Conservation (phyloP, 2,797 vertebrate species). For the Poecilia wingei region DNA sequence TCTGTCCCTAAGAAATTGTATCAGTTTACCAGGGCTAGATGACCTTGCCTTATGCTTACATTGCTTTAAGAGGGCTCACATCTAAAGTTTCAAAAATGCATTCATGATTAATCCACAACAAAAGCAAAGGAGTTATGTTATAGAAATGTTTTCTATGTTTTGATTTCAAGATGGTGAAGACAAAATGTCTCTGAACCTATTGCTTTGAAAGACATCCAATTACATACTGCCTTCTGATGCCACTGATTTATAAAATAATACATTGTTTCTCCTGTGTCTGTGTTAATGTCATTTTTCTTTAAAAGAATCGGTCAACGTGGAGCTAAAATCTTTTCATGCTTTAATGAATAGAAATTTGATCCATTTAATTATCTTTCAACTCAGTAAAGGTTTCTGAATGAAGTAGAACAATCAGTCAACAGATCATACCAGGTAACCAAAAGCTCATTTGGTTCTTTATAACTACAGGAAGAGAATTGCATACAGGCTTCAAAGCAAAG, state of each 20-base stretch:
- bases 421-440: neutral
- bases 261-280: slow-evolving; percentile 17
- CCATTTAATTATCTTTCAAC: slow-evolving; percentile 31
- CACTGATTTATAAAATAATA: slow-evolving; percentile 56
- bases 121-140: neutral
- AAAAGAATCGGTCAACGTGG: slow-evolving; percentile 36
- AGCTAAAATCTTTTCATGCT: slow-evolving; percentile 7
- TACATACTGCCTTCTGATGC: slow-evolving; percentile 57
- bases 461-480: neutral
- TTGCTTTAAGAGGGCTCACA: neutral
- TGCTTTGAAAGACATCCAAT: slow-evolving; percentile 63
- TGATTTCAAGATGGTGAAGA: slow-evolving; percentile 25
- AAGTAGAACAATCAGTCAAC: neutral
- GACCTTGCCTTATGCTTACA: neutral
- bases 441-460: neutral
- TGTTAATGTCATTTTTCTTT: slow-evolving; percentile 18
- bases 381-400: neutral
- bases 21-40: neutral
- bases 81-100: neutral
- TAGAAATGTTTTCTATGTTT: neutral
- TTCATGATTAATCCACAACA: neutral
- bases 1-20: neutral
- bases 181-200: slow-evolving; percentile 48
- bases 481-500: neutral
- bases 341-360: slow-evolving; percentile 20